Base-by-base conservation (phyloP, 2,888 invertebrate genomes). In the Escarpia spicata region DNA sequence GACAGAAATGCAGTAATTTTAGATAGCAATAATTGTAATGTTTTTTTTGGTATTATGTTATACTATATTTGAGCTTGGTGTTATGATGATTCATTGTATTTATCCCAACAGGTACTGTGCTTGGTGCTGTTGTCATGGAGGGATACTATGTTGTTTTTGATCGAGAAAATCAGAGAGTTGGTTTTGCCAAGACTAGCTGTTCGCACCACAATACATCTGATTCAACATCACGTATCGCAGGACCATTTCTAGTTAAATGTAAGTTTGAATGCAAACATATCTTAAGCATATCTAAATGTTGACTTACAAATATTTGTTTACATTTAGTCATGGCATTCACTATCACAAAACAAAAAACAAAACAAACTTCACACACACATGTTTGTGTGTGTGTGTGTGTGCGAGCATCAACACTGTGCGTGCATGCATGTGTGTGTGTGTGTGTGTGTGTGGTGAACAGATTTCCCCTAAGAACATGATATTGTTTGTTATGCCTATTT, bases 101-200 rank as follows among this genome's bases (percentile, higher is more conserved):
- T 75, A 75, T 26, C 19, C 75, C 93, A 94, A 19, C 94, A 96
- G 96, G 96, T 15, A 94, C 96, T 44, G 96, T 96, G 3, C 94
- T 96, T 15, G 96, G 97, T 19, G 96, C 96, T 43, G 95, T 96
- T 2, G 93, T 96, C 44, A 96, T 97, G 96, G 96, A 96, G 94
- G 96, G 96, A 4, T 97, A 95, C 93, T 96, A 96, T 94, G 95
- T 96, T 3, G 95, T 96, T 52, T 97, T 96, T 95, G 96, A 97
- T 93, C 95, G 96, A n/a, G 93, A 93, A 58, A 95, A 95, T 52
- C 95, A 95, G 92, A 94, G 94, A 43, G 94, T 97, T 31, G 96
- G 96, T 4, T 97, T 96, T 95, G 96, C 95, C 1, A 95, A 95
- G 92, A 95, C 96, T 0, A 94, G 95, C 0, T 96, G 96, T 93